Evolutionary conservation across 2,888 invertebrate species (phyloP), one percentile per base, ranked within the genome.

Genomic region (Euplagia quadripunctaria): DNA sequence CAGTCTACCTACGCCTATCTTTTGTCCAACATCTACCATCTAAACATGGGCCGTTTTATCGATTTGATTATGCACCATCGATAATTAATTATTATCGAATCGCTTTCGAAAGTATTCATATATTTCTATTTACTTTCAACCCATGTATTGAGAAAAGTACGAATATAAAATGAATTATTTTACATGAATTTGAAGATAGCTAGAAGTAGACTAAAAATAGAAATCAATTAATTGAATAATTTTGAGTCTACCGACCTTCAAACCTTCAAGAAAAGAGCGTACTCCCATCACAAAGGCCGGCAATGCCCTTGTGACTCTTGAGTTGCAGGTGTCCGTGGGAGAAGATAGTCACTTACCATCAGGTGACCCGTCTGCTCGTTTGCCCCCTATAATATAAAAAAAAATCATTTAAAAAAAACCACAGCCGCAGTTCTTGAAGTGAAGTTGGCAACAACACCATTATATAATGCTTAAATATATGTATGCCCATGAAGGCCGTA

Each of bases 401-500:
- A n/a, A n/a, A n/a, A n/a, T n/a, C n/a, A n/a, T n/a, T n/a, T n/a
- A n/a, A n/a, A n/a, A n/a, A n/a, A n/a, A n/a, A n/a, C n/a, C n/a
- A n/a, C n/a, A 67, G 52, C 16, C 41, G 66, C 20, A 58, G 20
- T 58, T 64, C 71, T 43, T 68, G 41, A 68, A 77, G 66, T 72
- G 79, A 85, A 81, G 78, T 80, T 82, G 76, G 80, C 75, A 81
- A 83, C 79, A 78, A 83, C 79, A 78, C 77, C 31, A 31, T 79
- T 77, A 79, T 78, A 55, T 71, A 76, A 72, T 80, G 79, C 78
- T 77, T 78, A 81, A 79, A 81, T 82, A 80, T 75, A 82, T 80
- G 76, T 76, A 82, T 80, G 76, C 79, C 73, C 71, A 65, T 76
- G 87, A 90, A 90, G 89, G 89, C 85, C 89, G 84, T 76, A 75